These are phyloP conservation scores for Pachycephus smyrnensis DNA, from an alignment of 2,888 invertebrate genomes.

Conservation along the genomic window DNA sequence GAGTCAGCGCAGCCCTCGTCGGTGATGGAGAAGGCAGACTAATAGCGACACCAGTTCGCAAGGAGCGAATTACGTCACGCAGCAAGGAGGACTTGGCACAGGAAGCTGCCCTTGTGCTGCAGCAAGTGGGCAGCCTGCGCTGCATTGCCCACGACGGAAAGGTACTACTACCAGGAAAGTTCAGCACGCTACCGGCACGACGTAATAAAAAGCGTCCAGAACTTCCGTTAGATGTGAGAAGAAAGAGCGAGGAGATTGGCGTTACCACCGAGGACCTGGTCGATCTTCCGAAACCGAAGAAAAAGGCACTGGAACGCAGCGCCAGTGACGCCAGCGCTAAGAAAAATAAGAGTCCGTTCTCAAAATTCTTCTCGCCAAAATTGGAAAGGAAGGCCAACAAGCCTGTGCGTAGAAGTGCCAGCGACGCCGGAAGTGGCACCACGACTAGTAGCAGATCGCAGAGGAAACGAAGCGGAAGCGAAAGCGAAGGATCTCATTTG, in stretches of 20 bases:
- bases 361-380: slow-evolving; percentile 57
- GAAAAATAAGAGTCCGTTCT: slow-evolving; percentile 51
- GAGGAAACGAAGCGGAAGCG: slow-evolving; percentile 73
- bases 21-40: slow-evolving; percentile 68
- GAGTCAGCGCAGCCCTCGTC: slow-evolving; percentile 67
- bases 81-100: slow-evolving; percentile 80
- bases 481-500: slow-evolving; percentile 70
- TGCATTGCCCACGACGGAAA: slow-evolving; percentile 69
- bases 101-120: slow-evolving; percentile 81
- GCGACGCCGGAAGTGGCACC: slow-evolving; percentile 72
- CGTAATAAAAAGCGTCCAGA: slow-evolving; percentile 62
- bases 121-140: slow-evolving; percentile 79
- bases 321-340: slow-evolving; percentile 65
- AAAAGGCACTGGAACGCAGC: slow-evolving; percentile 68
- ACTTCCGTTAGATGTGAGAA: slow-evolving; percentile 51
- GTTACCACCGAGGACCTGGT: slow-evolving; percentile 48
- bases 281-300: slow-evolving; percentile 66
- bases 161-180: slow-evolving; percentile 63
- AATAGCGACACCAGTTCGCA: slow-evolving; percentile 68
- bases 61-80: slow-evolving; percentile 76
- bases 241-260: slow-evolving; percentile 72
- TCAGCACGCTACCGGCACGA: slow-evolving; percentile 77
- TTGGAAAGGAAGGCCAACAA: slow-evolving; percentile 46
- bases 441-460: slow-evolving; percentile 67
- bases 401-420: slow-evolving; percentile 62